phyloP scores from a whole-genome alignment of 2,797 vertebrate genomes.

The Botia almorhae region DNA sequence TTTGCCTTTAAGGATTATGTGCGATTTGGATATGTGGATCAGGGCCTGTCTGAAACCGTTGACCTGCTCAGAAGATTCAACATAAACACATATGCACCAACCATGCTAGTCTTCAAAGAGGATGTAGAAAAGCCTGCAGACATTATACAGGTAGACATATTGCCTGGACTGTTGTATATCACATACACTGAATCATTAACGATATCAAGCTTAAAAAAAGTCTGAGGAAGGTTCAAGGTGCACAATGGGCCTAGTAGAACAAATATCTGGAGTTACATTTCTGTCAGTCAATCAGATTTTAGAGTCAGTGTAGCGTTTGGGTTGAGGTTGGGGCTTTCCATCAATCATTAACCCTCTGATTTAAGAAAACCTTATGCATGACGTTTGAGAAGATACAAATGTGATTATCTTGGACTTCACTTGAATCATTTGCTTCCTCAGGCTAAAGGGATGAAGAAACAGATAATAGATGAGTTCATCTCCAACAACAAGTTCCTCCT shows the following conservation, averaged over 20 bases:
- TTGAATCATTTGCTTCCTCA: conserved; percentile 59
- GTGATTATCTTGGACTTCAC: background rate
- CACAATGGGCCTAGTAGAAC: background rate
- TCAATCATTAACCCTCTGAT: too few species aligned
- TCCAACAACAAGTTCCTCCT: conserved; percentile 93
- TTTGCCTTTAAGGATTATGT: conserved; percentile 92
- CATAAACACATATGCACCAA: conserved; percentile 88
- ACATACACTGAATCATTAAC: too few species aligned
- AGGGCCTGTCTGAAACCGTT: conserved; percentile 83
- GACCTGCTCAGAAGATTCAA: conserved; percentile 88
- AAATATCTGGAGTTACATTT: background rate
- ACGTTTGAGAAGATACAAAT: background rate
- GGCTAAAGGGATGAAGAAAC: conserved; percentile 93
- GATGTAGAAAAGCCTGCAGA: conserved; percentile 85
- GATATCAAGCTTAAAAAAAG: background rate
- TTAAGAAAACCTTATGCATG: background rate
- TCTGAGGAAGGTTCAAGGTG: background rate
- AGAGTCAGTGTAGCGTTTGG: background rate
- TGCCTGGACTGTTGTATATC: background rate
- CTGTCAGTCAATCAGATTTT: background rate
- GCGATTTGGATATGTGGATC: conserved; percentile 92
- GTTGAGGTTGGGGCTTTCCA: background rate
- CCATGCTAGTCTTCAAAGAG: conserved; percentile 94
- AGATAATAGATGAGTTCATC: conserved; percentile 93
- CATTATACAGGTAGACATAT: conserved; percentile 82